phyloP scores from a whole-genome alignment of 2,888 invertebrate genomes.

The Yponomeuta sedellus region DNA sequence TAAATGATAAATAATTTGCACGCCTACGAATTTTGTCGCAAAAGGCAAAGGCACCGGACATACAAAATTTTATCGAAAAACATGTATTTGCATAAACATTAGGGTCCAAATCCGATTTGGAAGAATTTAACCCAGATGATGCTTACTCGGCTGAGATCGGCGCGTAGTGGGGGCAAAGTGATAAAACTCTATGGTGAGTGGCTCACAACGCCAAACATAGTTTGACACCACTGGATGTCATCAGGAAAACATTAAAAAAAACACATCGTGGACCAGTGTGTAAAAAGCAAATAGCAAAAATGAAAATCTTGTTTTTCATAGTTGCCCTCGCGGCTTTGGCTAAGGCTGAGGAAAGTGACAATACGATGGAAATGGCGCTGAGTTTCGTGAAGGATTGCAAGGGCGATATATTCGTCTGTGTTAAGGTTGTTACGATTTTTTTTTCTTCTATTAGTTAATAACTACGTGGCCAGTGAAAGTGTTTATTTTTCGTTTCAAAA shows the following conservation, averaged over 20 bases:
- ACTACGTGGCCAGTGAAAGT: slow-evolving; percentile 48
- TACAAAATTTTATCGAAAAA: slow-evolving; percentile 19
- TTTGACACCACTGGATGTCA: slow-evolving; percentile 65
- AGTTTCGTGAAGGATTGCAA: slow-evolving; percentile 83
- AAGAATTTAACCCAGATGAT: slow-evolving; percentile 55
- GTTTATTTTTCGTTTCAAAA: slow-evolving; percentile 37
- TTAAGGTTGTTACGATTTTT: slow-evolving; percentile 79
- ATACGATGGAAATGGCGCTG: slow-evolving; percentile 78
- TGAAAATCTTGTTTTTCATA: slow-evolving; percentile 54
- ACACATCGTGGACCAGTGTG: slow-evolving; percentile 21
- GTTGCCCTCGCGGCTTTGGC: slow-evolving; percentile 58
- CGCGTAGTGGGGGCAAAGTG: slow-evolving; percentile 53
- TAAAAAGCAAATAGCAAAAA: slow-evolving; percentile 35
- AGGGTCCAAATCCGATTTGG: slow-evolving; percentile 32
- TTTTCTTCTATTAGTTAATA: slow-evolving; percentile 29
- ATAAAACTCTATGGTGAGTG: slow-evolving; percentile 66
- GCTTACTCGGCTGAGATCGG: slow-evolving; percentile 39
- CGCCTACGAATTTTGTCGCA: slow-evolving; percentile 10
- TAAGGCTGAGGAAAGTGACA: slow-evolving; percentile 66
- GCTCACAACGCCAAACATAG: slow-evolving; percentile 56
- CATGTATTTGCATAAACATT: slow-evolving; percentile 22
- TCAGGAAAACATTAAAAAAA: slow-evolving; percentile 37
- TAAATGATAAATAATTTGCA: slow-evolving; percentile 5
- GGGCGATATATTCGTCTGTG: slow-evolving; percentile 81
- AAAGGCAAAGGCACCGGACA: slow-evolving; percentile 22